Conservation (phyloP, 35 echinoderm and acorn worm genomes). For the Holothuria glaberrima region DNA sequence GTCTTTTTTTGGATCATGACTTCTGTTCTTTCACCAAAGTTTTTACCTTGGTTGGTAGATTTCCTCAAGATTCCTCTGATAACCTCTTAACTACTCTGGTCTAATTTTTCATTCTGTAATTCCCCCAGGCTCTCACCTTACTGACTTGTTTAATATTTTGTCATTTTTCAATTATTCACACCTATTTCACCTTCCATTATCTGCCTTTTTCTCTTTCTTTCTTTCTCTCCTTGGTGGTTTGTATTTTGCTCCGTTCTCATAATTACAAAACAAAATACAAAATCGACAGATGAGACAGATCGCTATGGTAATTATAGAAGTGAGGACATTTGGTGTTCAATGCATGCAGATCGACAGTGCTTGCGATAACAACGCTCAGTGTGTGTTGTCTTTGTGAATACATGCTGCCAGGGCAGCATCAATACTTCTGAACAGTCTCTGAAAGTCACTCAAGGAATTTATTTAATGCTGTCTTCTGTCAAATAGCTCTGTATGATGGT, state of each 20-base stretch:
- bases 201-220: slow-evolving; percentile 1
- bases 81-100: too few species aligned
- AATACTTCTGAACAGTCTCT: slow-evolving; percentile 28
- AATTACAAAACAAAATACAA: slow-evolving; percentile 34
- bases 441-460: slow-evolving; percentile 13
- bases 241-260: slow-evolving; percentile 1
- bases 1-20: too few species aligned
- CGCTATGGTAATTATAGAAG: slow-evolving; percentile 45
- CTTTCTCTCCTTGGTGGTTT: slow-evolving; percentile 1
- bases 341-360: slow-evolving; percentile 53
- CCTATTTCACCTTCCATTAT: slow-evolving; percentile 14
- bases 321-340: slow-evolving; percentile 34
- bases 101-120: too few species aligned
- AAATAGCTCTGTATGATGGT: too few species aligned
- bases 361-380: slow-evolving; percentile 33
- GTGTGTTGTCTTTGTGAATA: slow-evolving; percentile 11
- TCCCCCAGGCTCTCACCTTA: too few species aligned
- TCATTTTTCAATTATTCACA: too few species aligned
- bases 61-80: too few species aligned
- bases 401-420: slow-evolving; percentile 12
- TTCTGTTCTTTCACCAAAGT: too few species aligned
- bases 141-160: too few species aligned
- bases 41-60: too few species aligned
- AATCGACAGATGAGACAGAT: slow-evolving; percentile 33
- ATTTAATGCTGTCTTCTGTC: too few species aligned